These are phyloP conservation scores for Ennomos quercinarius DNA, from an alignment of 2,888 invertebrate genomes.

Conservation along the genomic window DNA sequence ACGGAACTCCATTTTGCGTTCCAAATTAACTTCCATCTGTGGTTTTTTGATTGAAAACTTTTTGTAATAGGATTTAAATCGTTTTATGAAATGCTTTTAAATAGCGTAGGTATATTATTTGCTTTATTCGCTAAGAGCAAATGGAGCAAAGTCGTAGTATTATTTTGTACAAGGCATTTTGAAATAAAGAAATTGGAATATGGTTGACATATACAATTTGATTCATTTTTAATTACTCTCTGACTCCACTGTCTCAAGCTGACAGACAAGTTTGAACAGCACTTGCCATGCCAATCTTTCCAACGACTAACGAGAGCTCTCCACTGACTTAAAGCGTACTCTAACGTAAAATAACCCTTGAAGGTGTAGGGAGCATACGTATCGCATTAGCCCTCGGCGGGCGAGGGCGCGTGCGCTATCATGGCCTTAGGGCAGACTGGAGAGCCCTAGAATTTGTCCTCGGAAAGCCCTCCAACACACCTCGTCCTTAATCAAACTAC, in stretches of 20 bases:
- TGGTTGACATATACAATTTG: too few species aligned
- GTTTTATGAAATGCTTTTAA: conserved; percentile 13
- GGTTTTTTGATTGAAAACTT: conserved; percentile 42
- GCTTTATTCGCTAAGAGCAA: too few species aligned
- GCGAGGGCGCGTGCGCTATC: conserved; percentile 65
- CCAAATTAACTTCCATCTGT: conserved; percentile 53
- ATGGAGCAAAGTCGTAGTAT: too few species aligned
- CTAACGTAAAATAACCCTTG: conserved; percentile 43
- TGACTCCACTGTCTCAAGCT: background rate
- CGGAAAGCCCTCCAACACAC: conserved; percentile 48
- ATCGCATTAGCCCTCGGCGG: conserved; percentile 49
- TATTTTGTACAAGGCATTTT: too few species aligned
- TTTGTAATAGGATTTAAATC: conserved; percentile 36
- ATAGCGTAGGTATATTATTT: too few species aligned
- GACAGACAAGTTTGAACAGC: conserved; percentile 23
- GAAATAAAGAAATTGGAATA: too few species aligned
- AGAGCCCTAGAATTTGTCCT: conserved; percentile 45
- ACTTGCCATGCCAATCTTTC: conserved; percentile 28
- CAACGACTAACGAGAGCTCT: conserved; percentile 35
- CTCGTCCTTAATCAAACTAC: conserved; percentile 59
- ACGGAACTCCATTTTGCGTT: conserved; percentile 47
- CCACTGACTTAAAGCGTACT: conserved; percentile 37
- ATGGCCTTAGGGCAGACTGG: conserved; percentile 45
- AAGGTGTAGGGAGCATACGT: conserved; percentile 46
- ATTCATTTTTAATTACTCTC: too few species aligned